Base-by-base conservation (phyloP, 2,888 invertebrate genomes). In the Spilosoma lubricipeda region DNA sequence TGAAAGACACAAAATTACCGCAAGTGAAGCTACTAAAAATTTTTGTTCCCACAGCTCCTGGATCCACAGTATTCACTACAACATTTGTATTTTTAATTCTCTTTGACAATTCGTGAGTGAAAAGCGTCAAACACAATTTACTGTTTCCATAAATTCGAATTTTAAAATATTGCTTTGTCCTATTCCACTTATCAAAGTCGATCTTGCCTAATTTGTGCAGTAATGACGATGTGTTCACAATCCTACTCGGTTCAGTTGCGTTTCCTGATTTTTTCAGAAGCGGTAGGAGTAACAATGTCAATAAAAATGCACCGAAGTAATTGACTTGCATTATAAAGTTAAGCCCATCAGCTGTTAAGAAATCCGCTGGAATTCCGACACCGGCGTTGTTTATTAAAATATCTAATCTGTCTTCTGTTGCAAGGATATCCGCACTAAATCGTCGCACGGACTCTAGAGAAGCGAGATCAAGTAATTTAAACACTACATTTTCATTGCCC, bases 261-360 rank as follows among this genome's bases (percentile, higher is more conserved):
- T 75, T 85, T 3, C 93, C 95, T 13, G 92, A 88, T 87, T 96
- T 97, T 89, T 97, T 97, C 80, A 98, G 89, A 79, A 98, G 93
- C 93, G 98, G 98, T 82, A 98, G 97, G 59, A 99, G 96, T 52
- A 99, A 96, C 90, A 99, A 97, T 0, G 99, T 99, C 70, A 99
- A 94, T 48, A 99, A 95, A 90, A 99, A 99, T 18, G 98, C 98
- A 0, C 99, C 99, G 90, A 98, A 98, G 87, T 99, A 98, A 91
- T 99, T 99, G 4, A 99, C 98, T 70, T 98, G 99, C 97, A 99
- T 98, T 18, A 98, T 98, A 79, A 97, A 94, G 90, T 99, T 99
- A 78, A 99, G 92, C 1, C 98, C 98, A 87, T 99, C 99, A 85
- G 97, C 97, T 33, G 98, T 98, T 72, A 96, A 94, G 23, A 86